Base-by-base conservation (phyloP, 1,140 invertebrate species). In the Eubasilissa regina region DNA sequence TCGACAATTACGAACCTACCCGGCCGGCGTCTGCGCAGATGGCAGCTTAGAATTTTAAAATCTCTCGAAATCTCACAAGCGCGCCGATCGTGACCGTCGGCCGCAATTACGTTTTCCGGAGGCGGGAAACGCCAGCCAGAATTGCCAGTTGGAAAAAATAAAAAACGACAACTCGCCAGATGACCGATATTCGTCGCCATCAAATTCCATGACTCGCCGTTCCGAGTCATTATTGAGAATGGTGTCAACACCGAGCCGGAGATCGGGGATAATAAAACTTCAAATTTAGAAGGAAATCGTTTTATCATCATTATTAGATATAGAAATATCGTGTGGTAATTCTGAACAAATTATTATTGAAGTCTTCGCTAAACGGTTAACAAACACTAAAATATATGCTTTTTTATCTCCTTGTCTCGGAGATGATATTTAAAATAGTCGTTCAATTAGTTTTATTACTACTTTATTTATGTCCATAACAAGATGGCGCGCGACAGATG, bases 161-260 rank as follows among this genome's bases (percentile, higher is more conserved):
- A 35, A 35, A 35, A 35, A 35, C 25, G 25, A 35, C 25, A 45
- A 9, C 66, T 70, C 66, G 19, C 66, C 66, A 70, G 44, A 15
- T 70, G 66, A 70, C 66, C 66, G 66, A 70, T 70, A 70, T 70
- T 70, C 66, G 45, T 47, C 66, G n/a, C 64, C 44, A 68, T 48
- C 66, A 70, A 51, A 10, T 12, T 12, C 17, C 66, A 70, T 70
- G 66, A 70, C 66, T 70, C 45, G 66, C 66, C 47, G 48, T n/a
- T 48, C 21, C 45, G 47, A 44, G 62, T 45, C 25, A 70, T 70
- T 70, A 70, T 70, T 19, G 8, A 19, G 15, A 70, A 70, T 70
- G 66, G 66, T 70, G 66, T 70, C 66, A 70, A 70, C 66, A 70
- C 47, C 45, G 47, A 13, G 6, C 35, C 62, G 17, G 15, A 58